These are phyloP conservation scores for Pherbina coryleti DNA, from an alignment of 2,888 invertebrate genomes.

Conservation along the genomic window DNA sequence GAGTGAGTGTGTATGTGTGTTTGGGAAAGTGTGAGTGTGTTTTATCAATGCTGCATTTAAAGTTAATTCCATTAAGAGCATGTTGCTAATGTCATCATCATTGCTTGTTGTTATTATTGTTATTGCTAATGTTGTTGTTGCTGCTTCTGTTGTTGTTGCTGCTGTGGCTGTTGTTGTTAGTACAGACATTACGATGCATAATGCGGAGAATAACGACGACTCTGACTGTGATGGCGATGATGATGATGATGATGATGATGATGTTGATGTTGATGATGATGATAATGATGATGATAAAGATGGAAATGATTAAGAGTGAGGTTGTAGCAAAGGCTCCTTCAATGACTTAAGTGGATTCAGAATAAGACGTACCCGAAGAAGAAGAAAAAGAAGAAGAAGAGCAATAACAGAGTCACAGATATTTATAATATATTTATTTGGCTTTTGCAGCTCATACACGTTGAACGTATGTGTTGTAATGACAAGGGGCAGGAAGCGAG, in stretches of 20 bases:
- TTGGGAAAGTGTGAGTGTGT: constrained; percentile 39
- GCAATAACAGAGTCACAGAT: constrained; percentile 51
- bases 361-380: not conserved
- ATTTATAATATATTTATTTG: constrained; percentile 64
- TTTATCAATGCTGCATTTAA: constrained; percentile 48
- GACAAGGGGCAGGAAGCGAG: not conserved
- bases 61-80: constrained; percentile 62
- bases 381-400: not conserved
- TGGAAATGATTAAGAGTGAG: not conserved
- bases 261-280: not conserved
- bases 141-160: constrained; percentile 56
- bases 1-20: constrained; percentile 37
- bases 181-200: constrained; percentile 17
- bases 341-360: constrained; percentile 28
- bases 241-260: not conserved
- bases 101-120: constrained; percentile 27
- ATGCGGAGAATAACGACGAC: not conserved
- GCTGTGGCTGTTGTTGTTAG: constrained; percentile 20
- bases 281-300: not conserved
- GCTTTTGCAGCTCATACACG: constrained; percentile 27
- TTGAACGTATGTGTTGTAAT: not conserved
- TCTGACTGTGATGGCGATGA: not conserved
- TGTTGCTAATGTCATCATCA: constrained; percentile 62
- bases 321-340: constrained; percentile 4
- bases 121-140: constrained; percentile 47